Percentiles rank a stretch among this genome's conserved stretches.
phyloP scores from a whole-genome alignment of 2,888 invertebrate species.

The Pammene aurita region DNA sequence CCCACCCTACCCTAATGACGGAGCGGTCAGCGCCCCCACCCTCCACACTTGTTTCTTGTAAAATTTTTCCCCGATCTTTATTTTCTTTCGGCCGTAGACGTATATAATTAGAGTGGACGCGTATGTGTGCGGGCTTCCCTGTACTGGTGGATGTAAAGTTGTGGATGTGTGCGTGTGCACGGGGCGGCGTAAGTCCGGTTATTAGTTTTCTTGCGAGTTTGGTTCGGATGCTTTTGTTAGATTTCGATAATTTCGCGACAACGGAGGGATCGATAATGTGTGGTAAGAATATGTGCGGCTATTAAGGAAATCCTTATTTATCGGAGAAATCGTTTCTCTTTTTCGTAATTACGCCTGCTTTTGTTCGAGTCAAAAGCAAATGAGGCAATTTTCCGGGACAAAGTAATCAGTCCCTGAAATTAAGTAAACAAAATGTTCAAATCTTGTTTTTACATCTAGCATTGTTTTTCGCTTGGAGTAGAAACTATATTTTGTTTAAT shows the following conservation, averaged over 20 bases:
- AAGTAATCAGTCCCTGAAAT: constrained; percentile 26
- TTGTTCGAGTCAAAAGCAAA: constrained; percentile 20
- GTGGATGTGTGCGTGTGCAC: constrained; percentile 45
- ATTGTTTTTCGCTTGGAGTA: constrained; percentile 1
- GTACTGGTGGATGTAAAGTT: constrained; percentile 47
- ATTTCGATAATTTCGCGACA: constrained; percentile 83
- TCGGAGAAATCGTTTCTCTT: constrained; percentile 36
- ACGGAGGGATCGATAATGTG: constrained; percentile 48
- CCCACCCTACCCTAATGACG: constrained; percentile 70
- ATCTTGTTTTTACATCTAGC: constrained; percentile 6
- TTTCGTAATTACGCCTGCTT: constrained; percentile 35
- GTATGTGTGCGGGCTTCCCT: constrained; percentile 49
- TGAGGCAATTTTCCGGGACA: constrained; percentile 25
- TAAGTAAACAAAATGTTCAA: constrained; percentile 22
- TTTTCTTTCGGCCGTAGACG: constrained; percentile 77
- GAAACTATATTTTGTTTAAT: constrained; percentile 4
- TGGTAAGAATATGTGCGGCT: constrained; percentile 39
- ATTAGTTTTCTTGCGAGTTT: constrained; percentile 82
- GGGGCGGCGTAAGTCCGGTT: constrained; percentile 66
- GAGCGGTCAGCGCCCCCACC: constrained; percentile 77
- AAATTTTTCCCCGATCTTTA: constrained; percentile 84
- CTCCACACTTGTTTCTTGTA: constrained; percentile 82
- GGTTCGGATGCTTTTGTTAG: constrained; percentile 80
- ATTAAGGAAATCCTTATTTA: constrained; percentile 42
- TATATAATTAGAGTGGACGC: constrained; percentile 76